Evolutionary conservation across 2,113 vertebrate genomes (phyloP).

Genomic region (Parus major): DNA sequence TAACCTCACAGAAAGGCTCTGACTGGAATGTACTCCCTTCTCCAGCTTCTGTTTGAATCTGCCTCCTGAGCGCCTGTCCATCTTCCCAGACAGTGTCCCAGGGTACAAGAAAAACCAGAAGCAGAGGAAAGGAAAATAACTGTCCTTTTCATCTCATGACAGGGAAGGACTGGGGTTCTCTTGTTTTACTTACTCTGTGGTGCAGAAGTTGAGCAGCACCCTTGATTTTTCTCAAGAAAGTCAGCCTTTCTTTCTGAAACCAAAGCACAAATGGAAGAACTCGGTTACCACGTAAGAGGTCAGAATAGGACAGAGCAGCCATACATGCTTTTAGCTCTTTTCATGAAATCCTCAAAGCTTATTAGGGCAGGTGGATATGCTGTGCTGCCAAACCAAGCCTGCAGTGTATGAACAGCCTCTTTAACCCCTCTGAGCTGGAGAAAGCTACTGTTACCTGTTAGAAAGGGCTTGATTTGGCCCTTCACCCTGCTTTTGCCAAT

Average conservation of each 20-base stretch:
- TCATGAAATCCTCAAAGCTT: background rate
- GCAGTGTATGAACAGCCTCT: rapidly evolving
- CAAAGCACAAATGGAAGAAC: background rate
- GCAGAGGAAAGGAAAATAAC: background rate
- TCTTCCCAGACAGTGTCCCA: background rate
- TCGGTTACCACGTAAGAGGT: background rate
- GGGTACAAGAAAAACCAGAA: background rate
- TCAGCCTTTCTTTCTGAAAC: conserved; percentile 38
- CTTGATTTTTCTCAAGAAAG: conserved; percentile 2
- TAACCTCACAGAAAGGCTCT: background rate
- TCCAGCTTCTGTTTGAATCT: background rate
- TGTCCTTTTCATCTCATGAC: background rate
- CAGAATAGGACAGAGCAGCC: background rate
- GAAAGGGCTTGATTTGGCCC: background rate
- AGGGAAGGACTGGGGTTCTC: background rate
- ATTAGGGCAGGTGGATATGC: background rate
- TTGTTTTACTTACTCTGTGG: background rate
- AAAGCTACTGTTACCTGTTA: background rate
- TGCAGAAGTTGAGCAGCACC: background rate
- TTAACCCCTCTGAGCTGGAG: background rate
- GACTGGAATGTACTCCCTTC: background rate
- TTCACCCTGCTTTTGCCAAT: background rate
- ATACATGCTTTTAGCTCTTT: background rate
- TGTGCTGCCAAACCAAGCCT: background rate
- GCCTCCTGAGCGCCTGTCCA: background rate